These are phyloP conservation scores for Plebejus argus DNA, from an alignment of 2,888 invertebrate species.

Conservation along the genomic window DNA sequence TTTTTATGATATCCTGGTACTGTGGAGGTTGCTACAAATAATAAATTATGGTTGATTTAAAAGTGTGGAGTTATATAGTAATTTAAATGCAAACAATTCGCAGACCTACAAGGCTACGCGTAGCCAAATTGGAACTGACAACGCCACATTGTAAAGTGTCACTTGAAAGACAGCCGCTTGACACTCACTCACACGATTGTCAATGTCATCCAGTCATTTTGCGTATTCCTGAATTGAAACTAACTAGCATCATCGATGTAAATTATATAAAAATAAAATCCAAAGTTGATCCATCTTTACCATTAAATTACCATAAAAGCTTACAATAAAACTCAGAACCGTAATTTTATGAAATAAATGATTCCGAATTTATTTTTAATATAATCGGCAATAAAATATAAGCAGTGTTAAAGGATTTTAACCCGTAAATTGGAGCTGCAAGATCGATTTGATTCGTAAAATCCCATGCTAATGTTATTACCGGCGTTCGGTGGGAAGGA, in stretches of 20 bases:
- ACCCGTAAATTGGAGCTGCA: background rate
- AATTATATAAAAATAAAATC: background rate
- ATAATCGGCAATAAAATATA: slow-evolving; percentile 36
- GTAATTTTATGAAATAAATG: background rate
- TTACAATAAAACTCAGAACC: background rate
- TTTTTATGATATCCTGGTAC: background rate
- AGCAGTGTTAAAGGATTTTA: background rate
- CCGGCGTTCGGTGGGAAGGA: slow-evolving; percentile 36
- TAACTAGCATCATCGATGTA: no score
- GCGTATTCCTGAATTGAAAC: no score
- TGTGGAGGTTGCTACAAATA: background rate
- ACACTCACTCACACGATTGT: no score
- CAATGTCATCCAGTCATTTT: no score
- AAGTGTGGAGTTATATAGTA: no score
- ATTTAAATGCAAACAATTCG: no score
- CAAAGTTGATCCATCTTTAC: background rate
- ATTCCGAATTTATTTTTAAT: background rate
- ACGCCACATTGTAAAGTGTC: no score
- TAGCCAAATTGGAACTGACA: no score
- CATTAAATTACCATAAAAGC: background rate
- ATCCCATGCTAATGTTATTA: slow-evolving; percentile 31
- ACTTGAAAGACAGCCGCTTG: no score
- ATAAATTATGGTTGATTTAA: no score
- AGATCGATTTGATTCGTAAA: slow-evolving; percentile 31
- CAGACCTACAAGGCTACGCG: no score